Evolutionary conservation across 2,113 vertebrate genomes (phyloP), one percentile per base, ranked within the genome.

Genomic region (Poecile atricapillus): DNA sequence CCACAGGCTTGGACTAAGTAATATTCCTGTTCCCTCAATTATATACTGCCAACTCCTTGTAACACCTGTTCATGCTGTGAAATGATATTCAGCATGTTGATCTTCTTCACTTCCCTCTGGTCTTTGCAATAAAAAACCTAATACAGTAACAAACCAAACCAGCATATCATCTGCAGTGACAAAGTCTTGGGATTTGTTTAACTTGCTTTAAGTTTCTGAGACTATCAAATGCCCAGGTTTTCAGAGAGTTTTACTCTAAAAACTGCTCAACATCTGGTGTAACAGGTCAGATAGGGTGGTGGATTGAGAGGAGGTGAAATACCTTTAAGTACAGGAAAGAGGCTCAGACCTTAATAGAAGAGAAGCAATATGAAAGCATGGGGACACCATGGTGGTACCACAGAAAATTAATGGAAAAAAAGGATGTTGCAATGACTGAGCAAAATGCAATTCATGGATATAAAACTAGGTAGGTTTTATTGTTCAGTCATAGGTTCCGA

Each of bases 21-120:
- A n/a, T 63, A 49, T 63, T 71, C 49, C 30, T 7, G 2, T 79
- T 95, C 24, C 39, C 33, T 76, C 33, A 23, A 47, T 76, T 83
- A 58, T 56, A 24, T 46, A 14, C 35, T 9, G 20, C 37, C 41
- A 62, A 10, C 13, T 87, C 22, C 43, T 58, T 0, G 4, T 79
- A 55, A 56, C 31, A 67, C 43, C 35, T 87, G 58, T 37, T 89
- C 9, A 1, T 31, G 53, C 43, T 80, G 53, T 73, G 81, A 76
- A 84, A 60, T 0, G 0, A 37, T 76, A 78, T 9, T 55, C 44
- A 33, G 30, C 8, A 3, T 19, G 44, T 50, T 53, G 17, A 37
- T 79, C 56, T 52, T 91, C 35, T 60, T 83, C 33, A 39, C 21
- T 84, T 93, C 24, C 28, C 33, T 69, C 41, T 7, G 9, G 41